Evolutionary conservation across 2,113 vertebrate species (phyloP), one percentile per base, ranked within the genome.

Genomic region (Cepphus grylle): DNA sequence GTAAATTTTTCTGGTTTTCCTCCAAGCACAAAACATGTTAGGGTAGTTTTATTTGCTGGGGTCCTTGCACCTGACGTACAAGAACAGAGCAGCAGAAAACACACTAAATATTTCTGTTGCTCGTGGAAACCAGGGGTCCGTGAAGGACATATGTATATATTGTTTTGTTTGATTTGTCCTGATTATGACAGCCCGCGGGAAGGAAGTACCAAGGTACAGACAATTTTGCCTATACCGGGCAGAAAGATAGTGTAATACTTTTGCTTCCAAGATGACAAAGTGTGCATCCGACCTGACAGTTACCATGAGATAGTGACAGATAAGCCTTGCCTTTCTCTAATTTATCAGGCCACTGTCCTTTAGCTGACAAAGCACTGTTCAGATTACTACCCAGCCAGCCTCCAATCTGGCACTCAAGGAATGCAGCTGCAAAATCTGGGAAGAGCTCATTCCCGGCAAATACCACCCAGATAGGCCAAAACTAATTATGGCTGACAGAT

Each of bases 401-500:
- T 90, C 47, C 72, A 78, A 47, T 74, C 76, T 97, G 96, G 85
- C 95, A 94, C 38, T 62, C 18, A 7, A 81, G 29, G 26, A 90
- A 49, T 12, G 59, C 95, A 96, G 92, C 92, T 96, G 96, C 91
- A 86, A 88, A 92, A 92, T 58, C 88, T 88, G 83, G 25, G 47
- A 94, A 91, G 69, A 73, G 63, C 59, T 94, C 55, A 91, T 84
- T 94, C n/a, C 49, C 50, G 58, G 82, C 76, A 91, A 90, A 81
- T 92, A 86, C 63, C 82, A 88, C 50, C 50, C 67, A 78, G 66
- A 90, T 11, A 92, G 82, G 80, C 93, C 86, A 94, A 96, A 95
- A 86, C 34, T 26, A 5, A 91, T 96, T 94, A 93, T 21, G 50
- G 63, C 15, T 77, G 63, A 79, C 59, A 81, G 72, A 80, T 70